Evolutionary conservation across 1,140 invertebrate species (phyloP), one percentile per base, ranked within the genome.

Genomic region (Zaprionus capensis): DNA sequence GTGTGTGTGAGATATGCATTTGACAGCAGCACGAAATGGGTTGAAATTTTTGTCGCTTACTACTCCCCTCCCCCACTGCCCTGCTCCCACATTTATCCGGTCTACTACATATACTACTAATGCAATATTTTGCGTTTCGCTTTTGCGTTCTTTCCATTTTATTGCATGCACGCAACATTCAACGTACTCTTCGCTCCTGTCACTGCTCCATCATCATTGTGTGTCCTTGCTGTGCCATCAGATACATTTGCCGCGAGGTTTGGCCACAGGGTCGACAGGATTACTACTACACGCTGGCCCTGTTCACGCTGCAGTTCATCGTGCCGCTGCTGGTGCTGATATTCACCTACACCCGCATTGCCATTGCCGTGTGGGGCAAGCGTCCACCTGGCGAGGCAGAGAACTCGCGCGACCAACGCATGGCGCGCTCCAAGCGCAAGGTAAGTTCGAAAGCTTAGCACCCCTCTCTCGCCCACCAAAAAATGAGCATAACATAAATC

Each of bases 341-440:
- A 17, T 97, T 97, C 91, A 98, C 97, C 0, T 99, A 99, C 90
- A 95, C 96, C 1, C 94, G 96, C 53, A 98, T 99, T 51, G 97
- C 96, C 0, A 93, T 97, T 12, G 96, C 96, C 9, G 97, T 99
- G 14, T 99, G 98, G 98, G 97, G 97, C 9, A 97, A 97, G 83
- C 94, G 95, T 49, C 95, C 96, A 2, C 97, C 97, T 0, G 97
- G 97, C 0, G 97, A 98, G 92, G 97, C 97, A 0, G 95, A 98
- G 91, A 96, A 96, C 78, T 94, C 94, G 15, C 93, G 97, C 44
- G 97, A 98, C 93, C 95, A 95, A 78, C 94, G 97, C 58, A 96
- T 98, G 94, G 97, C 97, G 2, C 95, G 95, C 69, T 97, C 97
- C 0, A 98, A 98, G 92, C 94, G 96, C 93, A 98, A 98, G 96